Conservation (phyloP, 2,888 invertebrate species). For the Busseola fusca region DNA sequence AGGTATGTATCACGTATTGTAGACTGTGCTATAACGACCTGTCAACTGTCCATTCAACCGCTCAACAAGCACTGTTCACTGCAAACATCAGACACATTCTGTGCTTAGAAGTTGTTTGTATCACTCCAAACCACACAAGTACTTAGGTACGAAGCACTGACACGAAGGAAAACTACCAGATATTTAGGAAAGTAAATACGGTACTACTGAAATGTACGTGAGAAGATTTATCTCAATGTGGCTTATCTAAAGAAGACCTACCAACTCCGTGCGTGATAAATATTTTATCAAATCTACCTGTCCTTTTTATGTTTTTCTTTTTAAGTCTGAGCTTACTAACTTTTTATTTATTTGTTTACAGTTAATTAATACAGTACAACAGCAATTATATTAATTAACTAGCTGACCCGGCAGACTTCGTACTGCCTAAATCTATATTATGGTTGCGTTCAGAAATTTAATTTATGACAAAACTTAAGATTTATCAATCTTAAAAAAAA, state of each 20-base stretch:
- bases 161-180: slow-evolving; percentile 33
- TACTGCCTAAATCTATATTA: too few relatives aligned
- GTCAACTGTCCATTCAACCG: slow-evolving; percentile 30
- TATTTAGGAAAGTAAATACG: slow-evolving; percentile 48
- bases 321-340: not conserved
- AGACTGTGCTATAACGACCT: slow-evolving; percentile 34
- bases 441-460: too few relatives aligned
- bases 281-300: slow-evolving; percentile 36
- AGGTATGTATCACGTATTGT: not conserved
- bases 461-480: too few relatives aligned
- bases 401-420: too few relatives aligned
- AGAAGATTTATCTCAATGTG: slow-evolving; percentile 49
- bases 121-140: slow-evolving; percentile 29
- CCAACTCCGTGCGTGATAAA: slow-evolving; percentile 31
- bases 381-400: too few relatives aligned
- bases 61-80: slow-evolving; percentile 16
- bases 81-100: slow-evolving; percentile 31
- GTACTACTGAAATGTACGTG: slow-evolving; percentile 32
- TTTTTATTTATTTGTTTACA: not conserved
- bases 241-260: slow-evolving; percentile 18
- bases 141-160: slow-evolving; percentile 21
- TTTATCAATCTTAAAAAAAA: too few relatives aligned
- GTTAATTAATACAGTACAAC: too few relatives aligned
- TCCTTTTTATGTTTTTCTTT: slow-evolving; percentile 18
- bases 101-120: slow-evolving; percentile 16